A percentile compares a stretch with the other conserved stretches of the same genome.
These are phyloP conservation scores for Microctenopoma lineatum DNA, from an alignment of 2,797 vertebrate genomes.

Conservation along the genomic window DNA sequence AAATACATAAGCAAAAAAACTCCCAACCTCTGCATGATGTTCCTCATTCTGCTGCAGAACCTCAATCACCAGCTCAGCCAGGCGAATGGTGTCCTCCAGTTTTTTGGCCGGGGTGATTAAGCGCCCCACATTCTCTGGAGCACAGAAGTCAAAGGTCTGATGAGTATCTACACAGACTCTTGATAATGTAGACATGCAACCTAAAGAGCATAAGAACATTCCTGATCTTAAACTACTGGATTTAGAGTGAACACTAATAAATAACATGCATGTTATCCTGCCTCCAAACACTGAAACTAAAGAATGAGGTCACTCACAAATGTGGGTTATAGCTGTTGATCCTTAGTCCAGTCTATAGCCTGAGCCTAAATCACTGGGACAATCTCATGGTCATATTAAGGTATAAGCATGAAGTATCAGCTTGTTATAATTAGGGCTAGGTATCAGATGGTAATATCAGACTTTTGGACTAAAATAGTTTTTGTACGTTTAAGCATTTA, in stretches of 20 bases:
- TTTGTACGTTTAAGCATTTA: neutral
- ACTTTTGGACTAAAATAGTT: neutral
- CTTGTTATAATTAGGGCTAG: constrained; percentile 37
- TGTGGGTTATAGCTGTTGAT: constrained; percentile 30
- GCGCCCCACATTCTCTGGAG: constrained; percentile 98
- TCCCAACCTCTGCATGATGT: constrained; percentile 92
- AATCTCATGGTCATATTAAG: constrained; percentile 37
- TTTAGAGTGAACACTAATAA: neutral
- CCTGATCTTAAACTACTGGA: neutral
- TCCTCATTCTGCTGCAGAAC: constrained; percentile 99
- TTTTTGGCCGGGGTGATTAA: constrained; percentile 99
- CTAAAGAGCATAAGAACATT: neutral
- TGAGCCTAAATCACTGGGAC: constrained; percentile 45
- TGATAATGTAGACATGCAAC: constrained; percentile 48
- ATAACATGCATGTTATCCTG: constrained; percentile 41
- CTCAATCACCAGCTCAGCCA: constrained; percentile 97
- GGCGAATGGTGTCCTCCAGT: constrained; percentile 97
- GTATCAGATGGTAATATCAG: constrained; percentile 2
- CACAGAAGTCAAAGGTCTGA: constrained; percentile 82
- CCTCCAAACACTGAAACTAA: constrained; percentile 24
- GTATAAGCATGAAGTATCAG: constrained; percentile 20
- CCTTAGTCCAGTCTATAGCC: constrained; percentile 41
- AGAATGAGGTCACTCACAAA: constrained; percentile 40
- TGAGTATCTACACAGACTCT: neutral
- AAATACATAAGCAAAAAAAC: too few relatives aligned